Conservation (phyloP, 2,113 vertebrate genomes). For the Bujurquina vittata region DNA sequence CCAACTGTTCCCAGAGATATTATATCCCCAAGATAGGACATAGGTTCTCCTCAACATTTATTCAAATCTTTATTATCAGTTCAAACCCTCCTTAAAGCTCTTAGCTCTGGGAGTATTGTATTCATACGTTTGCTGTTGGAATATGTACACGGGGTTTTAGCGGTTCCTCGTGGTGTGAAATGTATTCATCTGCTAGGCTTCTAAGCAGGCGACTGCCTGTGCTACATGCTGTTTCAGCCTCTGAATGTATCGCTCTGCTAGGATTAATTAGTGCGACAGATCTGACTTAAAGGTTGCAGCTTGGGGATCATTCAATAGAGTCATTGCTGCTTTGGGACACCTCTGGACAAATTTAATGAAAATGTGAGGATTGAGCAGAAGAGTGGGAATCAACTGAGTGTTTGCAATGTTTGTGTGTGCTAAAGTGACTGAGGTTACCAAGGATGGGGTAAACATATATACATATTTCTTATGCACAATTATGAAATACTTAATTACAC, state of each 20-base stretch:
- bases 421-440: neutral
- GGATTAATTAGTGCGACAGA: conserved; percentile 66
- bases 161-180: conserved; percentile 22
- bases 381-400: neutral
- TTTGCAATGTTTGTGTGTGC: conserved; percentile 12
- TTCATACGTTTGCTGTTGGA: conserved; percentile 38
- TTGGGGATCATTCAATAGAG: conserved; percentile 57
- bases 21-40: conserved; percentile 53
- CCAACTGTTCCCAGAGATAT: conserved; percentile 64
- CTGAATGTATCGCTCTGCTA: conserved; percentile 51
- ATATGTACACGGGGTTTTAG: conserved; percentile 33
- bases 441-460: too few species aligned
- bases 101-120: conserved; percentile 49
- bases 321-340: conserved; percentile 33
- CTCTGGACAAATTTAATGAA: conserved; percentile 56
- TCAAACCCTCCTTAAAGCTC: conserved; percentile 55
- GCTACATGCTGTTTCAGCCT: conserved; percentile 28
- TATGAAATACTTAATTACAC: neutral
- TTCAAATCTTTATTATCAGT: conserved; percentile 72
- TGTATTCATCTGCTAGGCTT: conserved; percentile 4
- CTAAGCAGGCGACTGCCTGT: neutral
- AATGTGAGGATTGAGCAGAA: conserved; percentile 37
- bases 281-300: conserved; percentile 65
- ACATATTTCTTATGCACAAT: neutral
- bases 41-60: conserved; percentile 58